Evolutionary conservation across 2,797 vertebrate species (phyloP).

Genomic region (Sciurus vulgaris): DNA sequence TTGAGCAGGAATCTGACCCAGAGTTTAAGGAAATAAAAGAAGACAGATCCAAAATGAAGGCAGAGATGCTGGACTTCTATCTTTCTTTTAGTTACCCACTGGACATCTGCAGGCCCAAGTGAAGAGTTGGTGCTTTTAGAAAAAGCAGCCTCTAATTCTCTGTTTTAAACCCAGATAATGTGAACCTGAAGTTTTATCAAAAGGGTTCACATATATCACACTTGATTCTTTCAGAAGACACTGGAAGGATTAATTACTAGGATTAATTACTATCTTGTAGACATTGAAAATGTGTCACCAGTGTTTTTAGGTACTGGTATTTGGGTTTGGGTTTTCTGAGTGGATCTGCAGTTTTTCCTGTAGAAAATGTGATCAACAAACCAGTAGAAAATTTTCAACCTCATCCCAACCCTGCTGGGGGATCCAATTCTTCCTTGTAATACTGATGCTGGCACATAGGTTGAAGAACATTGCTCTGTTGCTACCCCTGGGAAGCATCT

Average conservation of each 20-base stretch:
- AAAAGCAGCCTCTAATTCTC: too few relatives aligned
- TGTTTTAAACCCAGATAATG: not conserved
- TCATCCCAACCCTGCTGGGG: not conserved
- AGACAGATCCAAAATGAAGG: too few relatives aligned
- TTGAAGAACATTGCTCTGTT: not conserved
- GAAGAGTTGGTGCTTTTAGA: too few relatives aligned
- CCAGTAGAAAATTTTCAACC: not conserved
- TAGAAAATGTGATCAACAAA: not conserved
- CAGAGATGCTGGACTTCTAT: too few relatives aligned
- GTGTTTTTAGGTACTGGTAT: not conserved
- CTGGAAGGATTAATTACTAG: not conserved
- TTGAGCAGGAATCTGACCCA: too few relatives aligned
- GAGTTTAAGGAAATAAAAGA: too few relatives aligned
- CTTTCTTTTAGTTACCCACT: too few relatives aligned
- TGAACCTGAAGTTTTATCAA: not conserved
- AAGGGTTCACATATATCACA: not conserved
- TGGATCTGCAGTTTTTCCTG: not conserved
- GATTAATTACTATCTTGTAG: not conserved
- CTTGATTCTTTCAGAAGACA: not conserved
- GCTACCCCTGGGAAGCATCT: not conserved
- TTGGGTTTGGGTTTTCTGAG: not conserved
- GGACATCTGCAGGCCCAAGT: too few relatives aligned
- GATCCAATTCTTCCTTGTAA: not conserved
- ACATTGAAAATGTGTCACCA: not conserved
- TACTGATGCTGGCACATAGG: accelerated